Percentiles rank a stretch among this genome's conserved stretches.
Evolutionary conservation across 2,113 vertebrate species (phyloP).

Genomic region (Neopipo cinnamomea): DNA sequence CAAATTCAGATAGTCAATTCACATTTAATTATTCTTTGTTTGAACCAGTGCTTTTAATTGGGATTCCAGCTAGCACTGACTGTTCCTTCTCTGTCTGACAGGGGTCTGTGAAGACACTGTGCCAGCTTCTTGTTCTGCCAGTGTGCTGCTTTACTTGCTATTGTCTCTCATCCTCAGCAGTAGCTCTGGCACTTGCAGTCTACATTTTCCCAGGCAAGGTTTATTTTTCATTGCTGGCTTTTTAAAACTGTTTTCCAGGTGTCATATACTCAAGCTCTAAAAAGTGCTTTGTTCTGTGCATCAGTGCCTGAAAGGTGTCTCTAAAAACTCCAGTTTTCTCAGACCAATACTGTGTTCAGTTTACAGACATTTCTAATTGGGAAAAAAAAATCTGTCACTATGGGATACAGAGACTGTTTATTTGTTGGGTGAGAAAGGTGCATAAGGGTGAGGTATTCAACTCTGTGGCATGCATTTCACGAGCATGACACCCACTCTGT

Average conservation of each 20-base stretch:
- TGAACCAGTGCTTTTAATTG: background rate
- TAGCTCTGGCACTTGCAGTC: background rate
- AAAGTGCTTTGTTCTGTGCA: background rate
- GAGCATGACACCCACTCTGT: background rate
- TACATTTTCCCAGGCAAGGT: background rate
- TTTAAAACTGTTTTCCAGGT: background rate
- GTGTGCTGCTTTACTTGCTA: background rate
- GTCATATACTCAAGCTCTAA: background rate
- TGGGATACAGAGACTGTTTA: background rate
- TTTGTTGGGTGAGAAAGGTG: background rate
- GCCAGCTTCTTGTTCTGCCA: background rate
- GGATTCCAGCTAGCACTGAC: background rate
- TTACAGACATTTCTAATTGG: background rate
- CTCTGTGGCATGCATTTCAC: background rate
- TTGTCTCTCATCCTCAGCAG: background rate
- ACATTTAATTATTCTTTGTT: background rate
- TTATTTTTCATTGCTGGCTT: background rate
- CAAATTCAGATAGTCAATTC: background rate
- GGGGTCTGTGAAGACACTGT: background rate
- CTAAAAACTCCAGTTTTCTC: background rate
- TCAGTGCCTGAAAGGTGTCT: background rate
- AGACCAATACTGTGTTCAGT: background rate
- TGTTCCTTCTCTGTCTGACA: background rate
- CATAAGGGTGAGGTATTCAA: background rate
- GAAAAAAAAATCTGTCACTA: background rate